Evolutionary conservation across 2,113 vertebrate species (phyloP), one percentile per base, ranked within the genome.

Genomic region (Odontesthes bonariensis): DNA sequence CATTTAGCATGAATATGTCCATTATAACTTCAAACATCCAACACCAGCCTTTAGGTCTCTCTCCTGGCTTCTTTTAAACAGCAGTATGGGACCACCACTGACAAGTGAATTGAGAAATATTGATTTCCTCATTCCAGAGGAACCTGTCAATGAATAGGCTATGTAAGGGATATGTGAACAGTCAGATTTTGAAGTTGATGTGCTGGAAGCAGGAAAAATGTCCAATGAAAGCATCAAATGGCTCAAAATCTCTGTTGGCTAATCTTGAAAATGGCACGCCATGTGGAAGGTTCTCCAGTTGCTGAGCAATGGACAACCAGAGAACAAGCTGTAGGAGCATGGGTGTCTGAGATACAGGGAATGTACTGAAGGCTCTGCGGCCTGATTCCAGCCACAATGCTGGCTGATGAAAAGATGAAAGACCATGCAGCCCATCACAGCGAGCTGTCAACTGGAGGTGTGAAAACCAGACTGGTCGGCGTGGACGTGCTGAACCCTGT

Each of bases 11-110:
- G 0, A 46, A 16, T 49, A 44, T 42, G 7, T 16, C 32, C 4
- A 33, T 51, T 6, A 53, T 44, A 61, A 75, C 57, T 23, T 42
- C 17, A 72, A 68, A 51, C 46, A 27, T 51, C 38, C 51, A 42
- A n/a, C 19, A 71, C 6, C 35, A 38, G 10, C 35, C 10, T n/a
- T 63, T 40, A 19, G 2, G 8, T 3, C 67, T 65, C 16, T 60
- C 13, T 38, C 23, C 63, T 54, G 4, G 9, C 23, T 47, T 55
- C 0, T 1, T 1, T 56, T 10, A 68, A 17, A 68, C 31, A 35
- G 42, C 40, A 54, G 17, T 17, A 8, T 11, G 46, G 35, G 52
- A 59, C 35, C 62, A 9, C 57, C 6, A 12, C 9, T 38, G 57
- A 32, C 35, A 40, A 19, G 19, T 59, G n/a, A 59, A 40, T 11